These are phyloP conservation scores for Lateolabrax maculatus DNA, from an alignment of 2,797 vertebrate genomes.

Conservation along the genomic window DNA sequence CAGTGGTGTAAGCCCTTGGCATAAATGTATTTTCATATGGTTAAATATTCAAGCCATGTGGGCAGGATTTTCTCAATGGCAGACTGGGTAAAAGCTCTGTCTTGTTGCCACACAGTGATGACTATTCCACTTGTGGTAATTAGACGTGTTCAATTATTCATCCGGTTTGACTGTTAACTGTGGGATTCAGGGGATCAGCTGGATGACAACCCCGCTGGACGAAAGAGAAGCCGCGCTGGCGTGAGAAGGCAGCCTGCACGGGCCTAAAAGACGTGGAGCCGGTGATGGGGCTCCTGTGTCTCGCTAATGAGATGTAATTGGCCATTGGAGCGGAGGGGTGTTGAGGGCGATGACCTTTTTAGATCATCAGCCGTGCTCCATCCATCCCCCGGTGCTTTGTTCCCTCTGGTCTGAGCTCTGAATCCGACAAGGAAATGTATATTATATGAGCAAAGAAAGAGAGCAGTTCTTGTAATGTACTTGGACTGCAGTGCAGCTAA, in stretches of 20 bases:
- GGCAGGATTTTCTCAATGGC: not conserved
- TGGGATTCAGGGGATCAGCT: constrained; percentile 54
- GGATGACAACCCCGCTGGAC: constrained; percentile 39
- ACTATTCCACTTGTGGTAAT: constrained; percentile 24
- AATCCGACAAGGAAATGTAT: constrained; percentile 2
- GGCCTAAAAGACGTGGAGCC: constrained; percentile 35
- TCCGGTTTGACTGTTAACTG: constrained; percentile 22
- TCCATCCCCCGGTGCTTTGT: constrained; percentile 49
- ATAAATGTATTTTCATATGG: not conserved
- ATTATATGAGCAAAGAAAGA: not conserved
- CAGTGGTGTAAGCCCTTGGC: not conserved
- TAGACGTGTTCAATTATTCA: constrained; percentile 50
- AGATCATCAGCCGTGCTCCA: constrained; percentile 55
- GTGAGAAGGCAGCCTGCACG: constrained; percentile 52
- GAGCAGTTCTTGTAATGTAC: not conserved
- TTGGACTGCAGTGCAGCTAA: constrained; percentile 18
- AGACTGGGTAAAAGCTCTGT: constrained; percentile 8
- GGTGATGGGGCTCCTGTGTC: constrained; percentile 58
- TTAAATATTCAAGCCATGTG: not conserved
- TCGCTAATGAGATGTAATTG: constrained; percentile 78
- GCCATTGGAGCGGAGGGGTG: constrained; percentile 66
- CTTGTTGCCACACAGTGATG: not conserved
- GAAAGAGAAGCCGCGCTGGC: constrained; percentile 49
- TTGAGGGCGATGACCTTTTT: constrained; percentile 74
- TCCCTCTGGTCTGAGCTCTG: constrained; percentile 24